These are phyloP conservation scores for Sinodicranocentrus sp. DNA, from an alignment of 2,888 invertebrate genomes.

Conservation along the genomic window DNA sequence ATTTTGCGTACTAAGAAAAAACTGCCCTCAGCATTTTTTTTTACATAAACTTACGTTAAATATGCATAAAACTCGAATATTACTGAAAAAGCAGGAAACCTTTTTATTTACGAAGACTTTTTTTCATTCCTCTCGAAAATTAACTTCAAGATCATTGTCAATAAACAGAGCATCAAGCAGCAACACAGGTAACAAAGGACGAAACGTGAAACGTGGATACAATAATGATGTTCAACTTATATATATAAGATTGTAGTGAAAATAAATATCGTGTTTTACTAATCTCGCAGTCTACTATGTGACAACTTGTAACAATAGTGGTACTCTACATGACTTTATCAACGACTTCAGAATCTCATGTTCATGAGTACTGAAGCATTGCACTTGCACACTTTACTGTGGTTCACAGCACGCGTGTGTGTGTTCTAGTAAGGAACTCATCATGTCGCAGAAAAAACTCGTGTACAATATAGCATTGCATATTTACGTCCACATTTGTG, in stretches of 20 bases:
- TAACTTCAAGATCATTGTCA: slow-evolving; percentile 45
- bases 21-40: slow-evolving; percentile 18
- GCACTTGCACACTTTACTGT: neutral
- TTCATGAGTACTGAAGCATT: neutral
- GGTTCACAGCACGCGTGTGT: neutral
- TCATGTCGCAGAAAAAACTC: neutral
- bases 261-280: too few species aligned
- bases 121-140: slow-evolving; percentile 13
- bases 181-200: slow-evolving; percentile 20
- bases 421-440: neutral
- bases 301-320: too few species aligned
- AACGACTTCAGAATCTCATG: neutral
- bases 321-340: neutral
- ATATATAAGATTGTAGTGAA: neutral
- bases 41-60: neutral
- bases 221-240: neutral
- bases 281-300: too few species aligned
- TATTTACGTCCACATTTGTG: neutral
- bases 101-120: neutral
- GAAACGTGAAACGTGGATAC: neutral
- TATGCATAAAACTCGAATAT: neutral
- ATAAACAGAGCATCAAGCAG: slow-evolving; percentile 10
- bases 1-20: too few species aligned
- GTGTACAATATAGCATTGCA: neutral
- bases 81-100: slow-evolving; percentile 51